Evolutionary conservation across 2,888 invertebrate species (phyloP), one percentile per base, ranked within the genome.

Genomic region (Eupithecia abbreviata): DNA sequence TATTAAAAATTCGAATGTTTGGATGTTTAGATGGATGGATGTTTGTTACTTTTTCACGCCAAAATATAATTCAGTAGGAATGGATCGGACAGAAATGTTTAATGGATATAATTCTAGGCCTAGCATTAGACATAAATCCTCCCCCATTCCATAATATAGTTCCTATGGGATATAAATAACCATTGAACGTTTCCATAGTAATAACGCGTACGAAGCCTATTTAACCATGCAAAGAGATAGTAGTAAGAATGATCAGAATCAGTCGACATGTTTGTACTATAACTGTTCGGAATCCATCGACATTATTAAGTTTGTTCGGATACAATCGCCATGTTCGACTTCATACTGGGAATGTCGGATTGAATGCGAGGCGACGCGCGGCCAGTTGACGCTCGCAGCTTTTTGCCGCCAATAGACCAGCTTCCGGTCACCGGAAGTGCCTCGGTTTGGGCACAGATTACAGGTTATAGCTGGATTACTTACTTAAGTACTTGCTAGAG

Each of bases 381-480:
- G 90, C 88, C 90, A 88, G 92, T 91, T 89, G 92, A 90, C 75
- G 75, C 89, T 88, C 88, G 88, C 86, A 86, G 91, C 89, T 92
- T 91, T 93, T 93, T 92, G 88, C 92, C 93, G 92, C 90, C 94
- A 92, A 94, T 93, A 90, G 92, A 91, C 88, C 87, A 85, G 85
- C 87, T 88, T 93, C 93, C 93, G 92, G 84, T 82, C 80, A 83
- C 87, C 92, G 94, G 94, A 93, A 91, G 89, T 90, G 90, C 89
- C 87, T 91, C 88, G 90, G 87, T 88, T 87, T 85, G 82, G 82
- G 78, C 69, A 51, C 51, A 76, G 75, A 15, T 47, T 12, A 18
- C 42, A 41, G 43, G 0, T 10, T 9, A 66, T 45, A 73, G 65
- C 76, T 78, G 66, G 71, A 6, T 65, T 6, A 58, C 41, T 51